phyloP scores from a whole-genome alignment of 2,113 vertebrate genomes.

The Dicerorhinus sumatrensis region DNA sequence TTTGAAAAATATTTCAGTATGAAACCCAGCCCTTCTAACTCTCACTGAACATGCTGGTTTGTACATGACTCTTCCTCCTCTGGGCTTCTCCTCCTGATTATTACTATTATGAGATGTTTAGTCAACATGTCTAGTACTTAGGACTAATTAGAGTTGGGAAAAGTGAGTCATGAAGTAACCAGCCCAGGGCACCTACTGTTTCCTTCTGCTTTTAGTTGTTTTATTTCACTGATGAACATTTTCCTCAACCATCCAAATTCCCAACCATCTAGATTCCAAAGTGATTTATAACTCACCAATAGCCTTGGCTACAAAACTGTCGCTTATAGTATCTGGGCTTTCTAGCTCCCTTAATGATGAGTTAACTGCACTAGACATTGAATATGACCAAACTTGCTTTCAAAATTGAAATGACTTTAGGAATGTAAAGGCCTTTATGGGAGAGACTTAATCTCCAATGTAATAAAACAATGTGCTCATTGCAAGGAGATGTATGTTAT shows the following conservation, averaged over 20 bases:
- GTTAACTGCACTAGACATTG: background rate
- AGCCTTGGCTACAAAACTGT: background rate
- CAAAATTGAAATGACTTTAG: background rate
- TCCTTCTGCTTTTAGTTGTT: slow-evolving; percentile 9
- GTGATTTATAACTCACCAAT: background rate
- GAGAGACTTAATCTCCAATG: background rate
- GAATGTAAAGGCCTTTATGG: background rate
- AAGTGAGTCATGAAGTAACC: background rate
- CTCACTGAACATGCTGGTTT: background rate
- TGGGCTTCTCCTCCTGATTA: background rate
- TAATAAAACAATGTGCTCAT: background rate
- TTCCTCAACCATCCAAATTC: background rate
- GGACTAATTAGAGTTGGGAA: background rate
- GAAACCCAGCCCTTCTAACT: background rate
- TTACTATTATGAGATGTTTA: background rate
- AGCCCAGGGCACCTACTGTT: background rate
- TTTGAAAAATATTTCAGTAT: background rate
- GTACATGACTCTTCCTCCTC: background rate
- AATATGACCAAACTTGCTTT: background rate
- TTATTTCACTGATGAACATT: background rate
- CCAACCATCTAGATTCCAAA: background rate
- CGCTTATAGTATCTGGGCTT: background rate
- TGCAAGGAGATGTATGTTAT: background rate
- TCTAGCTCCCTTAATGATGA: background rate
- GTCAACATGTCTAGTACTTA: background rate